A percentile compares a stretch with the other conserved stretches of the same genome.
Conservation (phyloP, 2,888 invertebrate genomes). For the Eurois occulta region DNA sequence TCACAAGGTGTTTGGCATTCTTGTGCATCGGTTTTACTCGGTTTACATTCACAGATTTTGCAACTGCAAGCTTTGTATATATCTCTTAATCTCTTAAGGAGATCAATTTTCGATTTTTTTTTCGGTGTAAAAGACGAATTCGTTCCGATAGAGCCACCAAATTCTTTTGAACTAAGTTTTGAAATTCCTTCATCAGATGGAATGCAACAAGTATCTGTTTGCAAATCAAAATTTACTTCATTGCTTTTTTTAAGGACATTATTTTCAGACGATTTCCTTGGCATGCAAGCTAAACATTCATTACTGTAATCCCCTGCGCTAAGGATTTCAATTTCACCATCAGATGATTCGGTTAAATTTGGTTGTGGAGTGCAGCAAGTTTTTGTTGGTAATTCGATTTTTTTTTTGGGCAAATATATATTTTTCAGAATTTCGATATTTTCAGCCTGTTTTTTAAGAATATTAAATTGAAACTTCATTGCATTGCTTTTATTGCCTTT, state of each 20-base stretch:
- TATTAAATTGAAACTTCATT: background rate
- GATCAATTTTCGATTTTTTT: conserved; percentile 70
- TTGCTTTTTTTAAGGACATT: background rate
- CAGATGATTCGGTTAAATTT: background rate
- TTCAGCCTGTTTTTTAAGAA: background rate
- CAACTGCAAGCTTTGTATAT: conserved; percentile 83
- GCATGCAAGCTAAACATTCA: background rate
- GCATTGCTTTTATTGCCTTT: background rate
- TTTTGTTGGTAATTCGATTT: background rate
- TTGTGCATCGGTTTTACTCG: conserved; percentile 64
- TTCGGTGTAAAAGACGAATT: conserved; percentile 8
- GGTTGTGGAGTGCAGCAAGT: conserved; percentile 6
- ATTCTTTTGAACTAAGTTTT: background rate
- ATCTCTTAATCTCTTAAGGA: conserved; percentile 79
- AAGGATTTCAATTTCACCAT: background rate
- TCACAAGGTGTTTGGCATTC: conserved; percentile 74
- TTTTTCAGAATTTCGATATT: background rate
- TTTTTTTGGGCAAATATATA: background rate
- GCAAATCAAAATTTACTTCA: background rate
- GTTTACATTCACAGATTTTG: conserved; percentile 82
- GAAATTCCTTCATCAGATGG: background rate
- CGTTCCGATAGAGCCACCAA: background rate
- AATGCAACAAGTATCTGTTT: background rate
- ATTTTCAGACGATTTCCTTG: background rate
- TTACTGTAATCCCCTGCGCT: conserved; percentile 66